These are phyloP conservation scores for Sylvietta virens DNA, from an alignment of 2,113 vertebrate genomes.

Conservation along the genomic window DNA sequence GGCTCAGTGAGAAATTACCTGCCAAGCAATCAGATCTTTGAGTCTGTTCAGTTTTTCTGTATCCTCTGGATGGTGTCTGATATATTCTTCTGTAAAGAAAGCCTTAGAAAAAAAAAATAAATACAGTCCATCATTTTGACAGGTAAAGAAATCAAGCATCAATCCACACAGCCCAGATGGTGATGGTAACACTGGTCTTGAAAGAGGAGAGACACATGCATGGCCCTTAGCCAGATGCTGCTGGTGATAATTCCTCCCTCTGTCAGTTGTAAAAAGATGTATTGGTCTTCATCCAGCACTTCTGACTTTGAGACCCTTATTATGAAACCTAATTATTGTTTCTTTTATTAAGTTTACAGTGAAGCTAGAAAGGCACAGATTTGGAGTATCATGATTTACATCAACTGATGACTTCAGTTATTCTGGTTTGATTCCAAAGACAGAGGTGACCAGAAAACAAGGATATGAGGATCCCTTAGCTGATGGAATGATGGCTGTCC, in stretches of 20 bases:
- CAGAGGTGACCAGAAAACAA: not conserved
- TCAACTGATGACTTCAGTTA: not conserved
- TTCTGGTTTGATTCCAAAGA: not conserved
- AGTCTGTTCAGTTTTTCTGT: constrained; percentile 87
- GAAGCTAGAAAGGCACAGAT: not conserved
- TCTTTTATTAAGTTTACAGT: not conserved
- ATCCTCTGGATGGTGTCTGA: constrained; percentile 82
- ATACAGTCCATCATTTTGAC: not conserved
- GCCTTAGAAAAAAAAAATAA: constrained; percentile 71
- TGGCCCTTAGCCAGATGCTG: not conserved
- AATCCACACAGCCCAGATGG: not conserved
- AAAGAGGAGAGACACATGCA: not conserved
- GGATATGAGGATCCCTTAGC: not conserved
- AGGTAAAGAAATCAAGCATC: not conserved
- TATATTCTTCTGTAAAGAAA: constrained; percentile 93
- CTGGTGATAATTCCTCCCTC: not conserved
- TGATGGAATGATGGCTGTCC: not conserved
- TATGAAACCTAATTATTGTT: not conserved
- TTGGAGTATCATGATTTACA: not conserved
- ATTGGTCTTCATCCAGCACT: not conserved
- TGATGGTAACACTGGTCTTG: not conserved
- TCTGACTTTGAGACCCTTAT: not conserved
- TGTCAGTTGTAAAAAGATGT: not conserved
- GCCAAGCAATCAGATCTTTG: constrained; percentile 98
- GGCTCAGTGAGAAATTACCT: constrained; percentile 74